A percentile compares a stretch with the other conserved stretches of the same genome.
These are phyloP conservation scores for Diadema setosum DNA, from an alignment of 35 echinoderm and acorn worm genomes.

Conservation along the genomic window DNA sequence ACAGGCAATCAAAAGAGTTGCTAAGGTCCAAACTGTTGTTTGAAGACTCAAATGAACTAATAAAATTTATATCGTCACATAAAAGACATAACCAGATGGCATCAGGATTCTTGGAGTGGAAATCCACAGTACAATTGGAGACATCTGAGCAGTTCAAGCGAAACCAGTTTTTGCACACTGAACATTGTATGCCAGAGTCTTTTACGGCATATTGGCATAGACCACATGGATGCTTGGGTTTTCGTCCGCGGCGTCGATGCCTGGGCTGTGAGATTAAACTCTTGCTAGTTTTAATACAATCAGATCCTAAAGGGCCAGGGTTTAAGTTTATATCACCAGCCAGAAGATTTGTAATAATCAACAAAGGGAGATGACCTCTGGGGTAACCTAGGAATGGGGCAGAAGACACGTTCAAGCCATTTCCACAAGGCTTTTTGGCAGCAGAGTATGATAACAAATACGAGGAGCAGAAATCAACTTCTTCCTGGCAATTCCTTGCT, in stretches of 20 bases:
- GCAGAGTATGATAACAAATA: background rate
- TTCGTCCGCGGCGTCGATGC: background rate
- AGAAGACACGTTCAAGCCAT: background rate
- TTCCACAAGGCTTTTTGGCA: no score
- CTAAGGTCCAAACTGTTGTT: no score
- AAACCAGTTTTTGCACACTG: background rate
- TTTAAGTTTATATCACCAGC: slow-evolving; percentile 21
- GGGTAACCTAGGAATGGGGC: background rate
- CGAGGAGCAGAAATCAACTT: background rate
- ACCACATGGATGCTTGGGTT: slow-evolving; percentile 19
- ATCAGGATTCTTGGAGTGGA: background rate
- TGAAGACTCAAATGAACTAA: no score
- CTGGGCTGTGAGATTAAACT: background rate
- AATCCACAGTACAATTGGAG: background rate
- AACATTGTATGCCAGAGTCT: background rate
- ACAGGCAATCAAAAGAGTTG: background rate
- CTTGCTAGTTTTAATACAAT: background rate
- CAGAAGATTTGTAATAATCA: background rate
- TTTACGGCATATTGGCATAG: background rate
- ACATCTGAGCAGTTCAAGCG: background rate
- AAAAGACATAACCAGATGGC: background rate
- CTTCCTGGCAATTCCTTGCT: background rate
- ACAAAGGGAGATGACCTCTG: background rate
- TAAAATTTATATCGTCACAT: background rate
- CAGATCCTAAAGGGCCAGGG: background rate